Evolutionary conservation across 2,888 invertebrate species (phyloP), one percentile per base, ranked within the genome.

Genomic region (Netelia fuscicornis): DNA sequence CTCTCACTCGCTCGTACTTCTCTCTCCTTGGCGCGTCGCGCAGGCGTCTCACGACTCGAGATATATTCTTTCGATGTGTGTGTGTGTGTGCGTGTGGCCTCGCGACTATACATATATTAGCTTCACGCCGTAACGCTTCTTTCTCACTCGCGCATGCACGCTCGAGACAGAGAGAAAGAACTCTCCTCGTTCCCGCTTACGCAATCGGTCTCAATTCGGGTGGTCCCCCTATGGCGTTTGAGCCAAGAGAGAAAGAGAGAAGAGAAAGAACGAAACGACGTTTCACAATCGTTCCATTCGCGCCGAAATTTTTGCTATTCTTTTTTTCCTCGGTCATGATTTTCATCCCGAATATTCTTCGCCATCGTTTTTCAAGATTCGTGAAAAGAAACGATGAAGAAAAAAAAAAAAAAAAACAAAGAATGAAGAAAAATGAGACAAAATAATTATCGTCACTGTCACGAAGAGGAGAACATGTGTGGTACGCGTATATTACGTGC

Each of bases 121-220:
- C 48, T 48, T 13, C 48, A 13, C 48, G 48, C 48, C 13, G 30
- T 30, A 30, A 30, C 54, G 5, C 17, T 58, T 20, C n/a, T 20
- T 56, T 20, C 56, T 56, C 58, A 10, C 58, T 58, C 58, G 17
- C 58, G 58, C 58, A 9, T 17, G 20, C 11, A 48, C 11, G 5
- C 30, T 5, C 30, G 30, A 3, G 30, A 3, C 5, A 30, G 48
- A 48, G 11, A 48, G 2, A 8, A 13, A 48, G 11, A 11, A 6
- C 10, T 48, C 13, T 13, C 48, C 48, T 13, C 13, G 11, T 10
- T 48, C 13, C 48, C 20, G 62, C 74, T 83, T 83, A 79, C 83
- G 83, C 83, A 83, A 83, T 58, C 56, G 30, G 11, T 77, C 56
- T 65, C 79, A 70, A 75, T 83, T 83, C 83, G 83, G 83, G 83